A percentile compares a stretch with the other conserved stretches of the same genome.
These are phyloP conservation scores for Eudyptes chrysolophus DNA, from an alignment of 2,113 vertebrate species.

Conservation along the genomic window DNA sequence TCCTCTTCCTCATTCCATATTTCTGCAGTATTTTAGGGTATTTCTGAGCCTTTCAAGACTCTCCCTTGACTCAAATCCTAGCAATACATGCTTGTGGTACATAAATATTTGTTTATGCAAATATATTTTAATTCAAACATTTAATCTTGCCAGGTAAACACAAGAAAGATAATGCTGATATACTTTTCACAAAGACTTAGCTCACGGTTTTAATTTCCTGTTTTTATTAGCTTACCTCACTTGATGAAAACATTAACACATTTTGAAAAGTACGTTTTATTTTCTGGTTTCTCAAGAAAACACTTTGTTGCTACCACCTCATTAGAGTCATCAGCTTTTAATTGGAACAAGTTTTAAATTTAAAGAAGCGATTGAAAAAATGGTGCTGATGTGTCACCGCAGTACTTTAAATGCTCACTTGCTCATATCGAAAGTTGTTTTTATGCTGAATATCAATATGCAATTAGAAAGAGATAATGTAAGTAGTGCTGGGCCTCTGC, in stretches of 20 bases:
- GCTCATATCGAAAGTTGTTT: background rate
- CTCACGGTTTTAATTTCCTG: background rate
- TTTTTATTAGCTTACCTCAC: background rate
- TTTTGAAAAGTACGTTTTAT: background rate
- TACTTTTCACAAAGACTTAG: background rate
- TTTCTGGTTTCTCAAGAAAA: background rate
- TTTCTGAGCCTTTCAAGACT: background rate
- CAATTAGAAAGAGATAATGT: background rate
- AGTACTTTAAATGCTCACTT: background rate
- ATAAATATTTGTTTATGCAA: slow-evolving; percentile 33
- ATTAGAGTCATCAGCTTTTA: slow-evolving; percentile 38
- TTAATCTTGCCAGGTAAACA: slow-evolving; percentile 1
- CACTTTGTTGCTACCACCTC: background rate
- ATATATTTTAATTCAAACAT: slow-evolving; percentile 25
- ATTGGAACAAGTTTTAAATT: slow-evolving; percentile 36
- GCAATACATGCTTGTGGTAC: background rate
- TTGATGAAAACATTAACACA: background rate
- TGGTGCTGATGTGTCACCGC: background rate
- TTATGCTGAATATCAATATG: background rate
- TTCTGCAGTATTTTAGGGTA: background rate
- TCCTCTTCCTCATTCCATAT: background rate
- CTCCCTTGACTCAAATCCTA: background rate
- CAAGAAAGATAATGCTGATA: background rate
- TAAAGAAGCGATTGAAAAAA: slow-evolving; percentile 42
- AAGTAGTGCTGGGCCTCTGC: background rate